Conservation (phyloP, 2,113 vertebrate genomes). For the Deroptyus accipitrinus region DNA sequence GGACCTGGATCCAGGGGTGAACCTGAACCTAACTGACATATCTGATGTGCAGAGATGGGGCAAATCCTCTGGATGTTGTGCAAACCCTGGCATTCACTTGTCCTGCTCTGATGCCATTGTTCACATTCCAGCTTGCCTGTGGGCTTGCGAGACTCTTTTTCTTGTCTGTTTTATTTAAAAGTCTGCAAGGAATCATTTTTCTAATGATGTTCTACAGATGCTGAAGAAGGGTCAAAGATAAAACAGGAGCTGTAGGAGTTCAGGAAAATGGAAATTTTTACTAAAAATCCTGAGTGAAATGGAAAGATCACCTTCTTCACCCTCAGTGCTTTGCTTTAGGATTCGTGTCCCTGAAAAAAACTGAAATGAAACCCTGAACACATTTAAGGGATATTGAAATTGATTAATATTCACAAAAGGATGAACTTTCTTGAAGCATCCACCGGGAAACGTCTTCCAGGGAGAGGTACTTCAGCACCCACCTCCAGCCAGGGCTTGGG, state of each 20-base stretch:
- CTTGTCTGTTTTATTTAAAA: neutral
- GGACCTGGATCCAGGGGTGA: neutral
- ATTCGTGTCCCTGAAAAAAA: neutral
- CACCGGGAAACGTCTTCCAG: neutral
- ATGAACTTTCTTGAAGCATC: neutral
- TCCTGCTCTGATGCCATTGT: neutral
- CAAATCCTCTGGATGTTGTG: accelerated
- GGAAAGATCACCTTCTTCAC: neutral
- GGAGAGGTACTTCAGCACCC: neutral
- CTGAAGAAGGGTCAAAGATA: neutral
- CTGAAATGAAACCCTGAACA: neutral
- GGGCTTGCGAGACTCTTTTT: neutral
- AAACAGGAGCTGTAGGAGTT: neutral
- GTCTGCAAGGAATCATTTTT: neutral
- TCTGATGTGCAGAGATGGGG: neutral
- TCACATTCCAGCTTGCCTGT: neutral
- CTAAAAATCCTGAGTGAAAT: neutral
- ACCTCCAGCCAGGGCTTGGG: neutral
- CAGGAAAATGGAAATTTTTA: neutral
- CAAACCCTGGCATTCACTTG: neutral
- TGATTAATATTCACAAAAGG: neutral
- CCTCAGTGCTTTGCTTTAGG: neutral
- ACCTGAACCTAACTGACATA: neutral
- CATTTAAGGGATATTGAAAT: neutral
- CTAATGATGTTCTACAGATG: neutral